Base-by-base conservation (phyloP, 2,113 vertebrate genomes). In the Chaetodon trifascialis region DNA sequence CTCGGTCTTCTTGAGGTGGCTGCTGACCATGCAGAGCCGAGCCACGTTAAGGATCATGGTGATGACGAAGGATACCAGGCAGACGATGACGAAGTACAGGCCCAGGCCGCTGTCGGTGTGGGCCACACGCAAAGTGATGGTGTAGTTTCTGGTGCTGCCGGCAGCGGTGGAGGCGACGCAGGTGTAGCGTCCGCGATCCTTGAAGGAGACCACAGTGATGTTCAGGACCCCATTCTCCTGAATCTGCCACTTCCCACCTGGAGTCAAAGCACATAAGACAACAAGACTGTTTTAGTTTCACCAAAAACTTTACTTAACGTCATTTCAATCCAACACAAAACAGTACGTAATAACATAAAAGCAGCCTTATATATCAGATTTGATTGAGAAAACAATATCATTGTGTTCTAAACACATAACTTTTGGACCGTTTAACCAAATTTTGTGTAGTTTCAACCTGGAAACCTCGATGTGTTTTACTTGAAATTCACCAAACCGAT, bases 21-120 rank as follows among this genome's bases (percentile, higher is more conserved):
- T 97, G 95, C 96, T 97, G 94, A 99, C 96, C 97, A 99, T 97
- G 91, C 97, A 98, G 72, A 99, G 94, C 1, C 97, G 96, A 0
- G 97, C 95, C 70, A 97, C 95, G 73, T 99, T 99, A 55, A 99
- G 86, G 88, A 97, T 92, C 79, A 99, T 96, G 59, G 96, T 97
- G 94, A 99, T 94, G 8, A 95, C 92, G 79, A 99, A 99, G 87
- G 98, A 90, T 73, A 97, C 91, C 54, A 99, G 94, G 94, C 98
- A 99, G 66, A 99, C 96, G 4, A 96, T 85, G 91, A 99, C 95
- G 69, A 96, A 99, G 94, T 98, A 98, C 58, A 97, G 76, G 36
- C 98, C 97, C 94, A 99, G 95, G 82, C 98, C 97, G 62, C 97
- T 96, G 0, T 95, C 89, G 5, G 94, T 97, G 95, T 97, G 96